These are phyloP conservation scores for Stenichneumon culpator DNA, from an alignment of 2,888 invertebrate genomes.

Conservation along the genomic window DNA sequence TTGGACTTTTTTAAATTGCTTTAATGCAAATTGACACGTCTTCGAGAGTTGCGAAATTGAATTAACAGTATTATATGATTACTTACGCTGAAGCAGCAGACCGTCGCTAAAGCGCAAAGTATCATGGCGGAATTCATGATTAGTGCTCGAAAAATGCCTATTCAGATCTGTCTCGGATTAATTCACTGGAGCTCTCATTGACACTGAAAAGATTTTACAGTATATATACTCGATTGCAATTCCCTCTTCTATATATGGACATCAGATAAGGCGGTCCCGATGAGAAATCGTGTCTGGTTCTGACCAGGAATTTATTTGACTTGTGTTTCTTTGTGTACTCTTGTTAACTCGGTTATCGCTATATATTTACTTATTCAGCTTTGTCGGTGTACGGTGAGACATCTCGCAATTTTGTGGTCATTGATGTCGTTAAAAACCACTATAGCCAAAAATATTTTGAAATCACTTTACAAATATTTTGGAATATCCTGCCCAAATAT, in stretches of 20 bases:
- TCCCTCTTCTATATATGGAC: background rate
- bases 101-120: conserved; percentile 22
- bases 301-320: conserved; percentile 22
- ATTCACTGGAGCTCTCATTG: background rate
- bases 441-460: no score
- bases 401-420: background rate
- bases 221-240: conserved; percentile 32
- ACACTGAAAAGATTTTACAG: background rate
- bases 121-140: conserved; percentile 41
- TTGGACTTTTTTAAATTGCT: background rate
- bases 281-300: background rate
- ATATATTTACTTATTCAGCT: background rate
- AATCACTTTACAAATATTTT: no score
- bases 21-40: background rate
- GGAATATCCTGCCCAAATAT: no score
- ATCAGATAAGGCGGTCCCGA: conserved; percentile 24
- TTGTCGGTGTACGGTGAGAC: background rate
- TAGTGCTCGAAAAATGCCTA: background rate
- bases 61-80: background rate
- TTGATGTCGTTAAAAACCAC: background rate
- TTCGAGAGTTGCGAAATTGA: background rate
- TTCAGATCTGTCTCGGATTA: background rate
- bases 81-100: conserved; percentile 46
- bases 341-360: background rate
- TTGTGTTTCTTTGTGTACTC: background rate